phyloP scores from a whole-genome alignment of 2,888 invertebrate species.

The Aelia acuminata region DNA sequence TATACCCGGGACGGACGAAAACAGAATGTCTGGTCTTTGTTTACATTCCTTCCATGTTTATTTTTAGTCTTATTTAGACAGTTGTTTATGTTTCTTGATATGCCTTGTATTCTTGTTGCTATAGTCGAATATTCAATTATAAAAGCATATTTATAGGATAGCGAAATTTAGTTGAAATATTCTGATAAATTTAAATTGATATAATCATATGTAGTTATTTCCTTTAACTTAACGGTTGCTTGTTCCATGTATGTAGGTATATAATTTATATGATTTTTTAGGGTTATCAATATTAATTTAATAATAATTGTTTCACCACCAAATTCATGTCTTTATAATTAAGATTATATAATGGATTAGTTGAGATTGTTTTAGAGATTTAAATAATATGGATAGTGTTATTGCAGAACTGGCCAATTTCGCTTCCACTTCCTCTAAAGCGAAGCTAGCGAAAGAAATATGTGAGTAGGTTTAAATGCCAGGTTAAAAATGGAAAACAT shows the following conservation, averaged over 20 bases:
- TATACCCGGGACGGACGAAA: not conserved
- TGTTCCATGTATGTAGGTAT: no score
- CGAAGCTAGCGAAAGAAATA: not conserved
- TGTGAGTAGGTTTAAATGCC: not conserved
- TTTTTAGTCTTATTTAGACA: constrained; percentile 9
- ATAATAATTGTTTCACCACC: no score
- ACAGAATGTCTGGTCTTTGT: not conserved
- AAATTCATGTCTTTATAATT: not conserved
- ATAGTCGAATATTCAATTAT: not conserved
- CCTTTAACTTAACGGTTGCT: no score
- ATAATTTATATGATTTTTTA: no score
- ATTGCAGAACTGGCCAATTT: not conserved
- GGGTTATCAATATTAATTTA: no score
- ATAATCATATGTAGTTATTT: no score
- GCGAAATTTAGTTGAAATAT: not conserved
- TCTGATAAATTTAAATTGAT: not conserved
- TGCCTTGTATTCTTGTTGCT: not conserved
- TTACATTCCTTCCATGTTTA: not conserved
- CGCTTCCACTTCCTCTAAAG: not conserved
- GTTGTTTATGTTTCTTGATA: not conserved
- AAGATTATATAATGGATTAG: not conserved
- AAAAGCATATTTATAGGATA: not conserved
- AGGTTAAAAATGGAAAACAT: not conserved
- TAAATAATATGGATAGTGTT: not conserved
- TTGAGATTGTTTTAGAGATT: not conserved